Conservation (phyloP, 2,888 invertebrate species). For the Spodoptera picta region DNA sequence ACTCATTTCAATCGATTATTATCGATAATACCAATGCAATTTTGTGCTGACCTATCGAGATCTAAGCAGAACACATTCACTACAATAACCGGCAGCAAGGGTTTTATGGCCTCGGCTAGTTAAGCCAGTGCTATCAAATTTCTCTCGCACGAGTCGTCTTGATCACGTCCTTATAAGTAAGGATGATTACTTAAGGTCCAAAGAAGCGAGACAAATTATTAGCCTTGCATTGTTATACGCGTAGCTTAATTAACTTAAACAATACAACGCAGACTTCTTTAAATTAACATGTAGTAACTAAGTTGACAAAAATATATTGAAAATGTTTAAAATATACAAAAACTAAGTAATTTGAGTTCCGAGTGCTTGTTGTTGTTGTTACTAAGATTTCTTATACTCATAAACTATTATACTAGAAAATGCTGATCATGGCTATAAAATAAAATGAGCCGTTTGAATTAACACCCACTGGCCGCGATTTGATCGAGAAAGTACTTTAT, state of each 20-base stretch:
- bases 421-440: neutral
- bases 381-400: no score
- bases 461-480: conserved; percentile 8
- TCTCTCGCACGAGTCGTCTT: conserved; percentile 32
- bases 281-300: neutral
- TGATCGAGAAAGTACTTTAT: conserved; percentile 32
- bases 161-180: conserved; percentile 42
- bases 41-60: conserved; percentile 64
- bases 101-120: conserved; percentile 10
- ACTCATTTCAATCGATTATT: conserved; percentile 72
- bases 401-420: no score
- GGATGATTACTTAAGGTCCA: conserved; percentile 47
- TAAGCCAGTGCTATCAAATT: conserved; percentile 8
- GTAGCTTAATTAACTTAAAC: neutral
- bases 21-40: conserved; percentile 73
- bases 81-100: conserved; percentile 13
- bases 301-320: neutral
- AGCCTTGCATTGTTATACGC: conserved; percentile 13
- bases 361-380: no score
- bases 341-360: no score
- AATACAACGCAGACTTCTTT: conserved; percentile 5
- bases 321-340: neutral
- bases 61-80: conserved; percentile 54
- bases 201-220: conserved; percentile 15
- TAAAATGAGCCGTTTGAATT: neutral